These are phyloP conservation scores for Glaucidium brasilianum DNA, from an alignment of 2,113 vertebrate species.

Conservation along the genomic window DNA sequence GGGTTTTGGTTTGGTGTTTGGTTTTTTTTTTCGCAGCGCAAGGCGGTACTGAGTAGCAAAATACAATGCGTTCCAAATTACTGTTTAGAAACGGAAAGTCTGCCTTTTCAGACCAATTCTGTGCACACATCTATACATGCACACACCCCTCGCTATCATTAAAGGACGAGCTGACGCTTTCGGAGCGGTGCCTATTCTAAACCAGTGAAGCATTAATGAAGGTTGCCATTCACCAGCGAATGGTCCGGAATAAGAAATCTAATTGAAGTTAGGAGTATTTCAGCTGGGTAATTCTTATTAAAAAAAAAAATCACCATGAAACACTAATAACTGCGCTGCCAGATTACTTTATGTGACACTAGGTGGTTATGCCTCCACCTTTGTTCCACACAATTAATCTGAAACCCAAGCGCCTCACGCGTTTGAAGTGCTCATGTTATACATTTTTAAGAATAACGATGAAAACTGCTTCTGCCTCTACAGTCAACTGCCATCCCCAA, in stretches of 20 bases:
- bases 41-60: not conserved
- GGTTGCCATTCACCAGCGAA: not conserved
- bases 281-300: not conserved
- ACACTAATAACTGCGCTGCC: not conserved
- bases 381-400: not conserved
- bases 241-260: not conserved
- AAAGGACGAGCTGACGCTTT: constrained; percentile 21
- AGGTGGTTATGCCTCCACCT: not conserved
- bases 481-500: not conserved
- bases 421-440: rapidly evolving
- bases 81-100: not conserved
- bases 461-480: not conserved
- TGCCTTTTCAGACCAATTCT: not conserved
- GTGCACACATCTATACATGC: not conserved
- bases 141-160: not conserved
- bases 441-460: not conserved
- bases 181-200: constrained; percentile 21
- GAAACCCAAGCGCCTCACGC: not conserved
- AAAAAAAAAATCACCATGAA: not conserved
- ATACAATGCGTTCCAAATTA: not conserved
- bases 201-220: constrained; percentile 48
- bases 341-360: not conserved
- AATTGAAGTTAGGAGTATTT: not conserved
- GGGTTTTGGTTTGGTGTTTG: too few relatives aligned
- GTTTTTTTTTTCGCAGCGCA: not conserved